Percentiles rank a stretch among this genome's conserved stretches.
Conservation (phyloP, 1,140 invertebrate species). For the Tigriopus japonicus region DNA sequence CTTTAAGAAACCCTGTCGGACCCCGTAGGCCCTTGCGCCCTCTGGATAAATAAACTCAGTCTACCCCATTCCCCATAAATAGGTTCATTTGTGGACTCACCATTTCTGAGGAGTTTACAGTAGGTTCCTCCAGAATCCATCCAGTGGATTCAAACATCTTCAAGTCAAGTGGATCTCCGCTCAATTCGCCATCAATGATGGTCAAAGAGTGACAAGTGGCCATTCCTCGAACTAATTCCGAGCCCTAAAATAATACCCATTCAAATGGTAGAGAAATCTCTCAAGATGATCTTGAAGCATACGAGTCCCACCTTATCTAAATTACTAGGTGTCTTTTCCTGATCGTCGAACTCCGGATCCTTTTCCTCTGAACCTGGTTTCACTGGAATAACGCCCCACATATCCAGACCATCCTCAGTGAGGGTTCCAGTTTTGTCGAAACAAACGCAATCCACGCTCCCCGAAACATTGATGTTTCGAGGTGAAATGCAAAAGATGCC, state of each 20-base stretch:
- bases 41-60: too few relatives aligned
- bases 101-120: conserved; percentile 60
- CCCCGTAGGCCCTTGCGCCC: too few relatives aligned
- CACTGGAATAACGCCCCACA: conserved; percentile 62
- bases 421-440: conserved; percentile 96
- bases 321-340: not conserved
- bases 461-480: conserved; percentile 37
- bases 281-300: conserved; percentile 2
- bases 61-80: too few relatives aligned
- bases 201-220: conserved; percentile 63
- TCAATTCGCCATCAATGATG: conserved; percentile 49
- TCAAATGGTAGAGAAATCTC: conserved; percentile 17
- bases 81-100: conserved; percentile 66
- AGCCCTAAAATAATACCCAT: conserved; percentile 12
- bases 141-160: conserved; percentile 65
- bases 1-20: conserved; percentile 62
- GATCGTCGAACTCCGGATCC: not conserved
- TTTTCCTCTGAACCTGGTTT: conserved; percentile 9
- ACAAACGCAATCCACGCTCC: conserved; percentile 76
- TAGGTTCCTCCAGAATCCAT: conserved; percentile 70
- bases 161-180: conserved; percentile 62
- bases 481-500: conserved; percentile 43
- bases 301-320: conserved; percentile 4
- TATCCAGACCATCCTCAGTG: conserved; percentile 80
- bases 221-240: conserved; percentile 30